Evolutionary conservation across 2,888 invertebrate species (phyloP).

Genomic region (Noctua fimbriata): DNA sequence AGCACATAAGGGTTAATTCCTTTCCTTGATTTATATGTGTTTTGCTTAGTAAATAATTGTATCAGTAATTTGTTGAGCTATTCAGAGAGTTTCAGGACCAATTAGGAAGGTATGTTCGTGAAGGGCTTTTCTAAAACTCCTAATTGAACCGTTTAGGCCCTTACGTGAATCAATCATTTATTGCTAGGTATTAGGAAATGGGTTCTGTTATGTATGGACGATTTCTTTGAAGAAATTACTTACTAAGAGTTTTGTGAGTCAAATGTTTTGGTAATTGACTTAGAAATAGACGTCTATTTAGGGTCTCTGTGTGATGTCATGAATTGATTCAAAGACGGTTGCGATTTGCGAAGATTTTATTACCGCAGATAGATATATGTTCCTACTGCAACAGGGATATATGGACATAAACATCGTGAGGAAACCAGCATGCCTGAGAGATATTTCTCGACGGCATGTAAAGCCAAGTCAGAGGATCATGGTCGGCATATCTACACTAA

Average conservation of each 20-base stretch:
- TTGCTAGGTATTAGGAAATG: constrained; percentile 33
- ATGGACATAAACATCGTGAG: no score
- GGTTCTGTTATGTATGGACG: constrained; percentile 31
- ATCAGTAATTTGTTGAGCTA: constrained; percentile 68
- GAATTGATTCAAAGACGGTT: not conserved
- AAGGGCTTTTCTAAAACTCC: constrained; percentile 58
- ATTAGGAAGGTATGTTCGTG: constrained; percentile 64
- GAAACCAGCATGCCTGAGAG: no score
- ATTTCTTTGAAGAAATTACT: constrained; percentile 23
- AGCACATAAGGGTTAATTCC: constrained; percentile 34
- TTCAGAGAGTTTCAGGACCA: constrained; percentile 68
- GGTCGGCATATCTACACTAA: no score
- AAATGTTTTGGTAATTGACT: constrained; percentile 12
- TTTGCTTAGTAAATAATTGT: constrained; percentile 68
- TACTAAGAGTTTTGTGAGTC: constrained; percentile 16
- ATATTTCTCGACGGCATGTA: no score
- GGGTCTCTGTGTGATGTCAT: not conserved
- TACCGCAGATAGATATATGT: not conserved
- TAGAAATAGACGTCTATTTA: not conserved
- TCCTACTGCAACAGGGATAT: not conserved
- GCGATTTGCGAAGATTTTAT: not conserved
- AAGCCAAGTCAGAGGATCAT: no score
- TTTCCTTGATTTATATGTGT: constrained; percentile 63
- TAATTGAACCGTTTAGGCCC: constrained; percentile 48
- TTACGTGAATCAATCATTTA: constrained; percentile 53